These are phyloP conservation scores for Promerops cafer DNA, from an alignment of 2,113 vertebrate species.

Conservation along the genomic window DNA sequence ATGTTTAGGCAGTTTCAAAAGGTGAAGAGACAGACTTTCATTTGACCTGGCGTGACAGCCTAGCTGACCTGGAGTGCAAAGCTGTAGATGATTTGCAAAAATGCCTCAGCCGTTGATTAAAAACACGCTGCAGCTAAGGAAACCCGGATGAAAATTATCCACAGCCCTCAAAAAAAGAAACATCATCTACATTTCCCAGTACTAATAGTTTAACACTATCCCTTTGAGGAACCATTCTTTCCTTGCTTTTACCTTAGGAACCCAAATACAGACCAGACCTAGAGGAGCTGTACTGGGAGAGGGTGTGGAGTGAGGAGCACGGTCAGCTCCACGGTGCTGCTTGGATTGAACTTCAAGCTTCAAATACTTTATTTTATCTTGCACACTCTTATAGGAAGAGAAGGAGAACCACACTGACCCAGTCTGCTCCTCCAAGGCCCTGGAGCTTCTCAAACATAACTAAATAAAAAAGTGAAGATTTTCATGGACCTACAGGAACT, in stretches of 20 bases:
- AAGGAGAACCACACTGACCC: background rate
- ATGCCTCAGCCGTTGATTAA: fast-evolving
- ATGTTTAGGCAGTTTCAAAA: background rate
- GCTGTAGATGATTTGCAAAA: background rate
- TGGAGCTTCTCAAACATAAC: background rate
- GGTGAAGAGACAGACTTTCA: background rate
- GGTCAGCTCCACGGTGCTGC: background rate
- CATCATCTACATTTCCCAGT: background rate
- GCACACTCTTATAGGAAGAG: background rate
- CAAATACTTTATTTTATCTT: background rate
- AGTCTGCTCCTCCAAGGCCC: background rate
- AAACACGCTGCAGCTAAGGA: background rate
- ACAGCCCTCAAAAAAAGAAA: background rate
- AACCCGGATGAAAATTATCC: background rate
- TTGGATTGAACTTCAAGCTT: background rate
- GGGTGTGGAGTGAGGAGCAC: background rate
- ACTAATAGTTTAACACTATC: background rate
- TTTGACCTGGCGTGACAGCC: fast-evolving
- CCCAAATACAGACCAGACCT: background rate
- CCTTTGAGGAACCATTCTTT: background rate
- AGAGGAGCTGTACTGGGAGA: background rate
- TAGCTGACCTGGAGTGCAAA: background rate
- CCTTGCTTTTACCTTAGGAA: background rate
- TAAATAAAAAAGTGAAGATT: background rate
- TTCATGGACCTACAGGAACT: background rate